Conservation (phyloP, 2,888 invertebrate species). For the Drosophila diplacantha region DNA sequence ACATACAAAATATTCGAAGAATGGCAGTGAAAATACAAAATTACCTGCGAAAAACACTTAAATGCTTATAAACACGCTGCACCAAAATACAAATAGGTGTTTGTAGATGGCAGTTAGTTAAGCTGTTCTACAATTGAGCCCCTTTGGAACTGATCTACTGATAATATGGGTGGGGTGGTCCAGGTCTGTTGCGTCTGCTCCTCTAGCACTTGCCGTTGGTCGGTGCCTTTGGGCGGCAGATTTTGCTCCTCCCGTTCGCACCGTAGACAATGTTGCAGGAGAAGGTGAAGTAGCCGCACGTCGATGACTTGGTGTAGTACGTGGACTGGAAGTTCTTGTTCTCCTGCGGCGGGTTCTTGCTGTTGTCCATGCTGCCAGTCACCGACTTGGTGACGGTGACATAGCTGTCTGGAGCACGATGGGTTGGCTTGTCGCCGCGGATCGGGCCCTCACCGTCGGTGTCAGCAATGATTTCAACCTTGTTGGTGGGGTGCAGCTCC, state of each 20-base stretch:
- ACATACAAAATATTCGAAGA: slow-evolving; percentile 44
- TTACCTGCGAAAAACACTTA: slow-evolving; percentile 51
- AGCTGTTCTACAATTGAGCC: slow-evolving; percentile 51
- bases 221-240: slow-evolving; percentile 89
- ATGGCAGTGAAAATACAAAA: slow-evolving; percentile 50
- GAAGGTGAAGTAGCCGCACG: slow-evolving; percentile 92
- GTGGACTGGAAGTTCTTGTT: slow-evolving; percentile 87
- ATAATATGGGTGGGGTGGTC: slow-evolving; percentile 14
- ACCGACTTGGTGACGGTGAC: slow-evolving; percentile 89
- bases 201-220: slow-evolving; percentile 83
- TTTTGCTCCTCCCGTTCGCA: slow-evolving; percentile 86
- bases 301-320: slow-evolving; percentile 91
- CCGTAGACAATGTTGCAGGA: slow-evolving; percentile 89
- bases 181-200: background rate
- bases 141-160: slow-evolving; percentile 40
- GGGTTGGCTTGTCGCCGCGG: slow-evolving; percentile 50
- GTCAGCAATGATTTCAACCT: slow-evolving; percentile 65
- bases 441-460: slow-evolving; percentile 50
- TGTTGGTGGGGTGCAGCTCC: slow-evolving; percentile 62
- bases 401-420: slow-evolving; percentile 81
- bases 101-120: slow-evolving; percentile 37
- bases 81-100: slow-evolving; percentile 25
- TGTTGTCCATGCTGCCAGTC: slow-evolving; percentile 84
- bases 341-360: slow-evolving; percentile 80
- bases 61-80: slow-evolving; percentile 45